Evolutionary conservation across 1,140 invertebrate species (phyloP).

Genomic region (Pantala flavescens): DNA sequence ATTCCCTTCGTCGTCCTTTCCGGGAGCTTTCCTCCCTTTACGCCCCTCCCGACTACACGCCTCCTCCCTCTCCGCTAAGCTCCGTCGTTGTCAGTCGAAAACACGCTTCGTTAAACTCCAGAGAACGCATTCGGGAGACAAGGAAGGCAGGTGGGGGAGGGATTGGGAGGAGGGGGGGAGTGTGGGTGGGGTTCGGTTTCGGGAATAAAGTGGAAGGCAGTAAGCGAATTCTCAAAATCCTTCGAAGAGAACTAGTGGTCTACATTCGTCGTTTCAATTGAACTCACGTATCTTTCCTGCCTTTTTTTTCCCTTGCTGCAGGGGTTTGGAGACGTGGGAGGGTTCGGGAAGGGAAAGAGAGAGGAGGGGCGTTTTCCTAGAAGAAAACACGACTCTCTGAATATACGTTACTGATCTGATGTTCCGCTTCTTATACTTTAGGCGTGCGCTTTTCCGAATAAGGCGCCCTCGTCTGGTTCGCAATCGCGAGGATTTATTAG

Average conservation of each 20-base stretch:
- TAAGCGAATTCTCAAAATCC: slow-evolving; percentile 6
- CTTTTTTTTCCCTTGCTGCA: background rate
- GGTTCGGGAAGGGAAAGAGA: too few species aligned
- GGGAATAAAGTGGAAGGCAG: slow-evolving; percentile 8
- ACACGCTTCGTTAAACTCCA: background rate
- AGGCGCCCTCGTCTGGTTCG: too few species aligned
- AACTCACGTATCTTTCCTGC: background rate
- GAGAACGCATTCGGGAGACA: slow-evolving; percentile 7
- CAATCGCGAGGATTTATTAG: too few species aligned
- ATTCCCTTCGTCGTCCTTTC: background rate
- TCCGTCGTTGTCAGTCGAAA: slow-evolving; percentile 4
- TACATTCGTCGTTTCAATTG: slow-evolving; percentile 1
- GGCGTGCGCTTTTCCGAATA: too few species aligned
- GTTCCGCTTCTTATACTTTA: too few species aligned
- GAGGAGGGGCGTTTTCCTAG: too few species aligned
- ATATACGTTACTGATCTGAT: too few species aligned
- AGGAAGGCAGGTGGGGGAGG: background rate
- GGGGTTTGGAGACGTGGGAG: background rate
- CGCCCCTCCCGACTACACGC: background rate
- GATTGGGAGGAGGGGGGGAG: background rate
- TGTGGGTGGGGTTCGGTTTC: background rate
- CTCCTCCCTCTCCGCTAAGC: background rate
- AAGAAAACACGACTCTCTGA: too few species aligned
- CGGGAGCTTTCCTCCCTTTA: background rate
- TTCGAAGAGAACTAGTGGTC: slow-evolving; percentile 8